Percentiles rank a stretch among this genome's conserved stretches.
Conservation (phyloP, 1,140 invertebrate genomes). For the Caenorhabditis latens region DNA sequence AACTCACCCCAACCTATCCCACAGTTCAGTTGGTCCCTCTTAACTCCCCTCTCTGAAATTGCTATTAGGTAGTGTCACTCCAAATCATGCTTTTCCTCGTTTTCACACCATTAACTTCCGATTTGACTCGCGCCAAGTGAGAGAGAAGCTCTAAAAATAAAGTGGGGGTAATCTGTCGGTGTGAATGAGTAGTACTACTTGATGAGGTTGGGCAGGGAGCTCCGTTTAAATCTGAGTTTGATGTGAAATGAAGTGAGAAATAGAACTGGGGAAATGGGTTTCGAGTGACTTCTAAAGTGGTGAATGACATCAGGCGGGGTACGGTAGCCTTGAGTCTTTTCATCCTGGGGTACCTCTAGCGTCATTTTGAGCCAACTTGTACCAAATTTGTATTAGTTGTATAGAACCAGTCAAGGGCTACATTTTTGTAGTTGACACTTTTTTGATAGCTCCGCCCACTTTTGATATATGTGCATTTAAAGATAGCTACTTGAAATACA, state of each 20-base stretch:
- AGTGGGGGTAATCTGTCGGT: neutral
- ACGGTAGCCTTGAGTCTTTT: neutral
- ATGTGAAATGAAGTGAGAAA: neutral
- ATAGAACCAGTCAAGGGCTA: no score
- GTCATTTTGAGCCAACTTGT: no score
- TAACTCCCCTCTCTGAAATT: neutral
- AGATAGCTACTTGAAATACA: no score
- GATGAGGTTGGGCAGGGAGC: neutral
- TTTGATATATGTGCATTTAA: no score
- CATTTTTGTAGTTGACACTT: no score
- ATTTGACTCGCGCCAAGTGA: no score
- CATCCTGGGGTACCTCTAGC: no score
- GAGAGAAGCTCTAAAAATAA: neutral
- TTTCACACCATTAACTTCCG: slow-evolving; percentile 26
- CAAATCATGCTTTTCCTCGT: neutral
- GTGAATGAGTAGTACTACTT: slow-evolving; percentile 4
- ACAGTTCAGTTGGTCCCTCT: neutral
- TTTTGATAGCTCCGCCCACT: no score
- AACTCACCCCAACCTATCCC: neutral
- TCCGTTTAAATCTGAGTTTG: neutral
- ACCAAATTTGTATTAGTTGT: no score
- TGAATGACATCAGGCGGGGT: no score
- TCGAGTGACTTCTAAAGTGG: no score
- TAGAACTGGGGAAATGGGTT: no score
- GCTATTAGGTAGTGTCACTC: neutral